Conservation (phyloP, 2,113 vertebrate genomes). For the Mus pahari region DNA sequence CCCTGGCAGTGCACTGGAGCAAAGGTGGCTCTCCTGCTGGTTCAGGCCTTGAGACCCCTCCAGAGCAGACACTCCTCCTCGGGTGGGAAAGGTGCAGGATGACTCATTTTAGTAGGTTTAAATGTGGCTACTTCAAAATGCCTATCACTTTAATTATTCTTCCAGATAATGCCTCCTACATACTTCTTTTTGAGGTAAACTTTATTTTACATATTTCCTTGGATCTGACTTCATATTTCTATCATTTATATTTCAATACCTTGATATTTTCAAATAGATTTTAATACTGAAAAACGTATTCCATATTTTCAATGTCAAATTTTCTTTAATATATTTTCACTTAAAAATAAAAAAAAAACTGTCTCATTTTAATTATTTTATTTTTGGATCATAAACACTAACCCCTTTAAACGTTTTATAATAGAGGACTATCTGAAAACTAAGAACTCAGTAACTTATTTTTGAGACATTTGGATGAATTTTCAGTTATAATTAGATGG, state of each 20-base stretch:
- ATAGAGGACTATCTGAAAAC: background rate
- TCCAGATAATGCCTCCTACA: background rate
- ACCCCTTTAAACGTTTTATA: background rate
- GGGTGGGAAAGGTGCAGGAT: too few species aligned
- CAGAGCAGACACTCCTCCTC: too few species aligned
- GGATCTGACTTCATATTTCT: background rate
- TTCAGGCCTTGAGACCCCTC: too few species aligned
- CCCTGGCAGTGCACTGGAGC: too few species aligned
- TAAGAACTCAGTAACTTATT: background rate
- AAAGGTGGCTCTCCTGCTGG: too few species aligned
- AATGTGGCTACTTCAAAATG: background rate
- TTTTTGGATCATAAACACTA: background rate
- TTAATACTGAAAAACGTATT: background rate
- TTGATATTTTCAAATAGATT: background rate
- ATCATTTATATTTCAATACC: background rate
- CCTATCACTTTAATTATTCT: background rate
- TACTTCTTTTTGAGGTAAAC: background rate
- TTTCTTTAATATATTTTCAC: background rate
- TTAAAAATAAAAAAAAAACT: background rate
- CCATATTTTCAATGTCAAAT: background rate
- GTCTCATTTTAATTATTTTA: background rate
- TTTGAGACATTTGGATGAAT: background rate
- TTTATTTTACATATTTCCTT: background rate
- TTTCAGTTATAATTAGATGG: conserved; percentile 12
- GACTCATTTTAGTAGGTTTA: background rate